Evolutionary conservation across 1,140 invertebrate genomes (phyloP), one percentile per base, ranked within the genome.

Genomic region (Drosophila elegans): DNA sequence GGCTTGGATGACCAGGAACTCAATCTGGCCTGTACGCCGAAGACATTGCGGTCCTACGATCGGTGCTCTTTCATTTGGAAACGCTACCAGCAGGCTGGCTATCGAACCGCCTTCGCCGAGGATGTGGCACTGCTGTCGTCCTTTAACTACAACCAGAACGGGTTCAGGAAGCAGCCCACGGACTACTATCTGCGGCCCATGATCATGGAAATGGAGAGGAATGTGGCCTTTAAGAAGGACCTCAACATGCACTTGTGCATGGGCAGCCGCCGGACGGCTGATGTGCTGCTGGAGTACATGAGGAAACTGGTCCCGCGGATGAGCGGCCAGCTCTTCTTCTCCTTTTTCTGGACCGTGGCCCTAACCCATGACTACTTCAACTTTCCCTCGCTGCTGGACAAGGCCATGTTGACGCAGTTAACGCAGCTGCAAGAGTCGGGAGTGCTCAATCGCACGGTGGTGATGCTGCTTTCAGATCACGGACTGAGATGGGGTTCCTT

Each of bases 381-480:
- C 13, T 55, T 52, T 11, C 66, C 75, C 1, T 36, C 60, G 1
- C 7, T 73, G 3, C 29, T 78, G 54, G 76, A 78, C 36, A n/a
- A 27, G 13, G 52, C 54, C 11, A 21, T 78, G 36, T 7, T 64
- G 13, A 10, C 9, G 0, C 59, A 66, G 3, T 11, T 78, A 5
- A 42, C 16, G 13, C 59, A 55, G 5, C 29, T 78, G 2, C 46
- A 78, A 5, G 67, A 72, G 3, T 55, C 74, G 1, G 76, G 76
- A 2, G 21, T 78, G 11, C 53, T 78, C 2, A 94, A 96, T 63
- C 94, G 95, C 32, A 95, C 96, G 0, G 92, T 96, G 72, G 88
- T 99, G 1, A 93, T 99, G 25, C 94, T 98, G 4, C 93, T 98
- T 82, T 98, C 97, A 79, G 98, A 99, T 92, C 98, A 99, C 91